Evolutionary conservation across 2,797 vertebrate genomes (phyloP).

Genomic region (Poecilia velifera): DNA sequence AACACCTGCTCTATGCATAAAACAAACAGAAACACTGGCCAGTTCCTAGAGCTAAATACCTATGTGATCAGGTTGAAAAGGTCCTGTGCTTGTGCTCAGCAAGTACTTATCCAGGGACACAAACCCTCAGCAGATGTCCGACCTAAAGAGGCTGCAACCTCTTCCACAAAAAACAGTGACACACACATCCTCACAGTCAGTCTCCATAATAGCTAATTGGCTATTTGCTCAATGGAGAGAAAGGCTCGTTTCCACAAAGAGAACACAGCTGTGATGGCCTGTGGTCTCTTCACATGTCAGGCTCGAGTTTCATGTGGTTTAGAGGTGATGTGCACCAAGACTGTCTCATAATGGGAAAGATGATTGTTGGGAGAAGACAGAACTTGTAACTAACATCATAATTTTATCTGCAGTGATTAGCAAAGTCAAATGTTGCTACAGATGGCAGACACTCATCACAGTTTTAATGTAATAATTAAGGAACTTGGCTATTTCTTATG

Average conservation of each 20-base stretch:
- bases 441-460: background rate
- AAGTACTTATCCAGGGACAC: conserved; percentile 71
- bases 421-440: background rate
- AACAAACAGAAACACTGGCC: conserved; percentile 80
- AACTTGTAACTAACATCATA: conserved; percentile 2
- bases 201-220: conserved; percentile 77
- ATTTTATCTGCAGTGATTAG: background rate
- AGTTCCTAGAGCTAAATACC: conserved; percentile 78
- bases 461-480: background rate
- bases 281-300: conserved; percentile 56
- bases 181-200: conserved; percentile 37
- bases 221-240: conserved; percentile 78
- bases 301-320: conserved; percentile 74
- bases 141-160: conserved; percentile 64
- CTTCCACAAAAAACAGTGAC: conserved; percentile 46
- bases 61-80: conserved; percentile 79
- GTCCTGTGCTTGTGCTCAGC: conserved; percentile 56
- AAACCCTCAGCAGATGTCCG: conserved; percentile 76
- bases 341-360: conserved; percentile 49
- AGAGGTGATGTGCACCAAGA: conserved; percentile 55
- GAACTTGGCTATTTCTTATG: background rate
- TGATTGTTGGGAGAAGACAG: background rate
- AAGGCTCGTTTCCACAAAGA: conserved; percentile 72
- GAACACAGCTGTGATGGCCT: conserved; percentile 59
- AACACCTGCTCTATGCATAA: conserved; percentile 86